Base-by-base conservation (phyloP, 2,797 vertebrate species). In the Sebastes glaucus region DNA sequence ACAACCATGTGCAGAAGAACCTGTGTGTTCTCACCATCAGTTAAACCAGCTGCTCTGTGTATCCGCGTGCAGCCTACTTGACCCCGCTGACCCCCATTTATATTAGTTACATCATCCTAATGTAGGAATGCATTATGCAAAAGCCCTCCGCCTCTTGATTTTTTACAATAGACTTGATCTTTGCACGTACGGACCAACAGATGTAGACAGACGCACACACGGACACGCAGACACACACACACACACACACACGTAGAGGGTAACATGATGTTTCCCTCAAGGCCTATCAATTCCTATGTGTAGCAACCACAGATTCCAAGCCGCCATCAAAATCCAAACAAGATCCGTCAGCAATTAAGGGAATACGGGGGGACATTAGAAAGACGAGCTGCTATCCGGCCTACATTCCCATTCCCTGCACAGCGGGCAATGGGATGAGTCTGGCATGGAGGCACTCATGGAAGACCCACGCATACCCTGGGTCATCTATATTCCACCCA, bases 401-500 rank as follows among this genome's bases (percentile, higher is more conserved):
- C 95, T 92, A 95, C 96, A 88, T 92, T 88, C 87, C 92, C 92
- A 77, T 79, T 93, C 92, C 93, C 94, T 78, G 86, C 94, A 93
- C 95, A 95, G 96, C 92, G 91, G 94, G 96, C 91, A 88, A 78
- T 85, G 91, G 92, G 94, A 94, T 92, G 85, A 92, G 89, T 87
- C 93, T 95, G 94, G 95, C 94, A 93, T 82, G 81, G 83, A 91
- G 90, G 89, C 88, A 87, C 91, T 93, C 86, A 78, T 89, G 76
- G 90, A 88, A 92, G 94, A 94, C 96, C 95, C 95, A 95, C 95
- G 84, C 94, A 93, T 92, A 95, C 95, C 92, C 93, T 92, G 94
- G 95, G 95, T 96, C 95, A 96, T 96, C 96, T 96, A 94, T 95
- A 96, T 96, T 96, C 95, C 92, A 94, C 94, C 95, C 95, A 95